A percentile compares a stretch with the other conserved stretches of the same genome.
Conservation (phyloP, 1,140 invertebrate genomes). For the Protaetia brevitarsis region DNA sequence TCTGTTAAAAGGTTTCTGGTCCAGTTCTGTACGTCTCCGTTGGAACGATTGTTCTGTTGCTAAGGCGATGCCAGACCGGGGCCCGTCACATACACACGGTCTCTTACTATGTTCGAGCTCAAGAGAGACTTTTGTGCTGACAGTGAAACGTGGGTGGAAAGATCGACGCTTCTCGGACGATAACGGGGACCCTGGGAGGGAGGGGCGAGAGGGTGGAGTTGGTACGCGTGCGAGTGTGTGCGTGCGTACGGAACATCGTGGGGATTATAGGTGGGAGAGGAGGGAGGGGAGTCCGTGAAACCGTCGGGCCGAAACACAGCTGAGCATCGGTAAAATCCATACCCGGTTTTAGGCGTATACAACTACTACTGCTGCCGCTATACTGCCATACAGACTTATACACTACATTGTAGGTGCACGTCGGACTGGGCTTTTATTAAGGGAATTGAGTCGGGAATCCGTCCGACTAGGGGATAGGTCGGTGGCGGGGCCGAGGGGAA, state of each 20-base stretch:
- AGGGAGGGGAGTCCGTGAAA: background rate
- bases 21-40: background rate
- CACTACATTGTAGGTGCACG: background rate
- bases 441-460: conserved; percentile 8
- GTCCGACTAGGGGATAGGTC: background rate
- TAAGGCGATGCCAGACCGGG: conserved; percentile 17
- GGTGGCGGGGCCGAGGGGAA: background rate
- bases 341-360: too few relatives aligned
- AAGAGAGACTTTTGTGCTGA: conserved; percentile 16
- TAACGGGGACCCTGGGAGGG: background rate
- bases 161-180: conserved; percentile 4
- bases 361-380: background rate
- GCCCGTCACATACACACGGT: too few relatives aligned
- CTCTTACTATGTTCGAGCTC: background rate
- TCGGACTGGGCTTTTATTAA: conserved; percentile 8
- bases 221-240: too few relatives aligned
- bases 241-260: background rate
- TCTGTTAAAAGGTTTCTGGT: conserved; percentile 21
- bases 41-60: conserved; percentile 18
- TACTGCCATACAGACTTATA: background rate
- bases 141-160: conserved; percentile 15
- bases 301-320: background rate
- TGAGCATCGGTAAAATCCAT: conserved; percentile 18
- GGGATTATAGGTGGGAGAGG: background rate
- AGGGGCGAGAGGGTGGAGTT: too few relatives aligned